Evolutionary conservation across 1,140 invertebrate genomes (phyloP), one percentile per base, ranked within the genome.

Genomic region (Pogonomyrmex barbatus): DNA sequence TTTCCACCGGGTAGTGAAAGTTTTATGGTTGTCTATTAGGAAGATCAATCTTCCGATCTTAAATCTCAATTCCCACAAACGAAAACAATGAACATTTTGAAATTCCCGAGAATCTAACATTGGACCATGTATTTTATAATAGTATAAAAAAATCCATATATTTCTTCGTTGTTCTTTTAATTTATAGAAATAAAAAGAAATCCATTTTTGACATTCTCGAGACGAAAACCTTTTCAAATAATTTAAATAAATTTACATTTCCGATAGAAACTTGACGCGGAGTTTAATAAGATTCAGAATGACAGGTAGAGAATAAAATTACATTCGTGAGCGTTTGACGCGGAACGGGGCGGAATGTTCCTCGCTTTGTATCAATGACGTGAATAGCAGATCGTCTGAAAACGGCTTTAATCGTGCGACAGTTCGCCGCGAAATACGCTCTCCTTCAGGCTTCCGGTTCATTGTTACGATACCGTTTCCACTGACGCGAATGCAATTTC

Each of bases 391-490:
- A 75, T 50, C n/a, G 70, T 47, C 33, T 83, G 56, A 47, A 39
- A 82, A 14, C 4, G 47, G 36, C 54, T 73, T 58, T 73, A 83
- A 60, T 62, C 79, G 68, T 75, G 68, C 68, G 79, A 83, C 68
- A 70, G 39, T 73, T 73, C 12, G 17, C 54, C 54, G 54, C 24
- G 54, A 68, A 82, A 73, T 60, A 73, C 54, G 3, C 67, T 82
- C 39, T 17, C 10, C 45, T 73, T 2, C 47, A 79, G 50, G 76
- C 56, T 87, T 87, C 71, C 63, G 52, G 67, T 68, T 56, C 77
- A 86, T 78, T 86, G 65, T 70, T 86, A 33, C 68, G 77, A 86
- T 70, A 65, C 42, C 76, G 76, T 86, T 68, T 30, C 50, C 45
- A 81, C 73, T 58, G 52, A 54, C 67, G 50, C 67, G 63, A 73